Evolutionary conservation across 2,888 invertebrate genomes (phyloP).

Genomic region (Drosophila sordidula): DNA sequence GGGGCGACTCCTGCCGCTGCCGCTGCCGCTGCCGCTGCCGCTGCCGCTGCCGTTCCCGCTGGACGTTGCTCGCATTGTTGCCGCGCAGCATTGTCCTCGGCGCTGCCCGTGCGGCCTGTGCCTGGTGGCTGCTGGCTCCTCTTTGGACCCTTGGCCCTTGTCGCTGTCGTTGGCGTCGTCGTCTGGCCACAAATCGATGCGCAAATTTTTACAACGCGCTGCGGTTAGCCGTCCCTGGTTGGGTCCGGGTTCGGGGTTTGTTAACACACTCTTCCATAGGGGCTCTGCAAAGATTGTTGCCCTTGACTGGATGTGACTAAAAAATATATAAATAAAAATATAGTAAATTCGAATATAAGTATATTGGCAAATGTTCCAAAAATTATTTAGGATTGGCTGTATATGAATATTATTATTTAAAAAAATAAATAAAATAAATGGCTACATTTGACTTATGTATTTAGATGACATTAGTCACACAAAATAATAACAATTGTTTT

Average conservation of each 20-base stretch:
- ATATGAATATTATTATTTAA: too few relatives aligned
- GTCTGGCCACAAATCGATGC: conserved; percentile 79
- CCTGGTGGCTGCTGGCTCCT: conserved; percentile 18
- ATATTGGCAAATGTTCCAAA: too few relatives aligned
- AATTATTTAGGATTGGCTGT: too few relatives aligned
- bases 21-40: conserved; percentile 37
- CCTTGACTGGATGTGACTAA: background rate
- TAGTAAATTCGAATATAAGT: too few relatives aligned
- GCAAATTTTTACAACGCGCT: conserved; percentile 74
- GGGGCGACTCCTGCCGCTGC: conserved; percentile 26
- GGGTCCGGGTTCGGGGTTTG: conserved; percentile 12
- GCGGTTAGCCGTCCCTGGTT: conserved; percentile 64
- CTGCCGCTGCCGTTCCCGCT: conserved; percentile 37
- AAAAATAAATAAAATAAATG: too few relatives aligned
- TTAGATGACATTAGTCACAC: too few relatives aligned
- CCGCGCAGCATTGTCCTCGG: conserved; percentile 47
- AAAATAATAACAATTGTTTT: too few relatives aligned
- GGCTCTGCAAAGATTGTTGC: background rate
- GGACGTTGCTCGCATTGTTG: conserved; percentile 53
- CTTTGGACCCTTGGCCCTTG: conserved; percentile 50
- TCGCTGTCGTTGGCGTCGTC: conserved; percentile 25
- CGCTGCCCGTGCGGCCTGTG: conserved; percentile 20
- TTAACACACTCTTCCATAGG: conserved; percentile 37
- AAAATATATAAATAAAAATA: too few relatives aligned
- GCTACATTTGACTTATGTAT: too few relatives aligned